These are phyloP conservation scores for Pandemis corylana DNA, from an alignment of 2,888 invertebrate genomes.

Conservation along the genomic window DNA sequence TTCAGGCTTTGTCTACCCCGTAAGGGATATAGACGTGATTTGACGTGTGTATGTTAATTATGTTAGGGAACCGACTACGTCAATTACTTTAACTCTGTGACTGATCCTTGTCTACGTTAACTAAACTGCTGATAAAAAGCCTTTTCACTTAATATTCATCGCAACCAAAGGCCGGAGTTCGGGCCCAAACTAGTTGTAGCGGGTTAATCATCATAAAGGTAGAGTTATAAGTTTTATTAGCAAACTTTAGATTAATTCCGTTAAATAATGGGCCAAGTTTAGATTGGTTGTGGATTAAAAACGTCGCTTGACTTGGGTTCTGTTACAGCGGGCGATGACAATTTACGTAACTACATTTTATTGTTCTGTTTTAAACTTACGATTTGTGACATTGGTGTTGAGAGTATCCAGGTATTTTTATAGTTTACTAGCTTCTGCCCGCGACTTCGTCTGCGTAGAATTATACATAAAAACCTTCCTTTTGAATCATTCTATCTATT, in stretches of 20 bases:
- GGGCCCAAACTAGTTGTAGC: constrained; percentile 1
- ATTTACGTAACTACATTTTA: background rate
- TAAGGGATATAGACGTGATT: too few relatives aligned
- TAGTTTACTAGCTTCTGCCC: too few relatives aligned
- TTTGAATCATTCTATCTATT: too few relatives aligned
- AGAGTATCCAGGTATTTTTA: too few relatives aligned
- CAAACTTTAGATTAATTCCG: constrained; percentile 35
- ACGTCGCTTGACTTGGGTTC: constrained; percentile 11
- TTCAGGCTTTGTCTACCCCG: too few relatives aligned
- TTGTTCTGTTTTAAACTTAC: too few relatives aligned
- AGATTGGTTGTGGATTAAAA: constrained; percentile 31
- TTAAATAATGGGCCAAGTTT: constrained; percentile 30
- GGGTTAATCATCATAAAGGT: constrained; percentile 28
- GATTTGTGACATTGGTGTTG: too few relatives aligned
- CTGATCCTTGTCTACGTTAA: too few relatives aligned
- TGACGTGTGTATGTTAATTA: too few relatives aligned
- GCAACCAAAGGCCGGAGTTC: constrained; percentile 5
- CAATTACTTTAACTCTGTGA: background rate
- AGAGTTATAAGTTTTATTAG: constrained; percentile 32
- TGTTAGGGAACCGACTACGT: background rate
- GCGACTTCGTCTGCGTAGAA: too few relatives aligned
- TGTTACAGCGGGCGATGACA: background rate
- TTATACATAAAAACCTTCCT: too few relatives aligned
- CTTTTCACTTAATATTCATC: constrained; percentile 20
- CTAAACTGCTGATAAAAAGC: background rate